phyloP scores from a whole-genome alignment of 1,140 invertebrate genomes.

The Bombyx mandarina region DNA sequence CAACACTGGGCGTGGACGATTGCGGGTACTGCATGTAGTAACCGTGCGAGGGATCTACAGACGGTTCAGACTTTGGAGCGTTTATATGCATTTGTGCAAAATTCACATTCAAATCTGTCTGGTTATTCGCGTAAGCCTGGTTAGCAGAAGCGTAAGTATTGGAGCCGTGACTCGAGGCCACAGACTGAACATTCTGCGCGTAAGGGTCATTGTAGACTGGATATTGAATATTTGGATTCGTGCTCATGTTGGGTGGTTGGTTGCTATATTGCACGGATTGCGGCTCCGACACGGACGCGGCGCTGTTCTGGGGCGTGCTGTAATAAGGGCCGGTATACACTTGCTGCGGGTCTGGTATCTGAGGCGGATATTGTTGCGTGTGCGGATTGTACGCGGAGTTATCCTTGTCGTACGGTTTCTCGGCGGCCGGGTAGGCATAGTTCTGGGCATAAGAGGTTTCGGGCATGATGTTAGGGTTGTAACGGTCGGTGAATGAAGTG shows the following conservation, averaged over 20 bases:
- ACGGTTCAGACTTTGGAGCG: conserved; percentile 27
- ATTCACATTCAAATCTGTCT: conserved; percentile 37
- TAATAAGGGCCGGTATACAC: conserved; percentile 48
- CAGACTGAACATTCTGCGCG: conserved; percentile 4
- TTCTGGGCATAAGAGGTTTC: conserved; percentile 24
- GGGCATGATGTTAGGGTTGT: conserved; percentile 24
- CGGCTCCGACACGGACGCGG: conserved; percentile 39
- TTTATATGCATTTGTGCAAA: conserved; percentile 53
- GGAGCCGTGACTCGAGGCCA: neutral
- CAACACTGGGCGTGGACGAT: conserved; percentile 31
- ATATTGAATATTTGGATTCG: conserved; percentile 13
- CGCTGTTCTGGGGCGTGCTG: conserved; percentile 34
- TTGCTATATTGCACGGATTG: conserved; percentile 23
- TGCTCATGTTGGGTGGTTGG: conserved; percentile 1
- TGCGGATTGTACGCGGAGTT: conserved; percentile 44
- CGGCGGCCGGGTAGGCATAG: conserved; percentile 27
- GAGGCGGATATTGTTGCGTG: conserved; percentile 37
- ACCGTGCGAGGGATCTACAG: conserved; percentile 30
- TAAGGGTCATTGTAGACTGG: conserved; percentile 29
- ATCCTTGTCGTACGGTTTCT: conserved; percentile 36
- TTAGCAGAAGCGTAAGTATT: conserved; percentile 11
- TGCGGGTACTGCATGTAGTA: conserved; percentile 52
- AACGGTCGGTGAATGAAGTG: conserved; percentile 34
- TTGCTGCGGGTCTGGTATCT: conserved; percentile 37
- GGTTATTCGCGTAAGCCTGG: conserved; percentile 5